Percentiles rank a stretch among this genome's conserved stretches.
phyloP scores from a whole-genome alignment of 2,113 vertebrate species.

The Boleophthalmus pectinirostris region DNA sequence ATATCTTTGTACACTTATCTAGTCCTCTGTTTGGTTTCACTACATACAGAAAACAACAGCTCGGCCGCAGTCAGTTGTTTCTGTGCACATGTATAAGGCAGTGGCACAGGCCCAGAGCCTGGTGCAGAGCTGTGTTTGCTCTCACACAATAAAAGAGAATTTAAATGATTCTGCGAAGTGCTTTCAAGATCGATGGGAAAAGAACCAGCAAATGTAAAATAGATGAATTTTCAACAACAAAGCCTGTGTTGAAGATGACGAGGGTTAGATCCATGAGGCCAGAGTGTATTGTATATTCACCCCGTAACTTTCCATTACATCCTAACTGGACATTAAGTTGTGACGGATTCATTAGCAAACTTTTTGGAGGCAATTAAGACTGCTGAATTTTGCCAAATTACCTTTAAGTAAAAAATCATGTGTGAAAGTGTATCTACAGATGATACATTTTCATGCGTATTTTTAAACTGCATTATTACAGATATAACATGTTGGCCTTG shows the following conservation, averaged over 20 bases:
- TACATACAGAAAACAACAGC: conserved; percentile 43
- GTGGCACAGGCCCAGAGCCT: conserved; percentile 23
- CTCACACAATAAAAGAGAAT: conserved; percentile 38
- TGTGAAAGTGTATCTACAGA: too few relatives aligned
- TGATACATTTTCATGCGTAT: too few relatives aligned
- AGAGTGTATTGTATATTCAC: background rate
- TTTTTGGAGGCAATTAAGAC: too few relatives aligned
- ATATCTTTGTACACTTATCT: background rate
- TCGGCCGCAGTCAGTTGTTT: conserved; percentile 32
- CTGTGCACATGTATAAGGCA: conserved; percentile 31
- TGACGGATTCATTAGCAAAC: too few relatives aligned
- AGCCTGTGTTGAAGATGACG: background rate
- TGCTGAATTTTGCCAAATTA: too few relatives aligned
- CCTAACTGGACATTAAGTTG: background rate
- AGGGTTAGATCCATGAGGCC: background rate
- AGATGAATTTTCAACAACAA: background rate
- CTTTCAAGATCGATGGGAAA: conserved; percentile 16
- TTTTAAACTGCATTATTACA: too few relatives aligned
- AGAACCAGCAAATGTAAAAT: conserved; percentile 18
- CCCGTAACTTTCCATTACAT: background rate
- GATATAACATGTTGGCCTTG: background rate
- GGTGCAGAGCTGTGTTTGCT: conserved; percentile 35
- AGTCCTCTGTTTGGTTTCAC: conserved; percentile 42
- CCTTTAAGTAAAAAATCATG: too few relatives aligned
- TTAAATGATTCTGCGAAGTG: conserved; percentile 20